These are phyloP conservation scores for Chelonoidis abingdonii DNA, from an alignment of 2,113 vertebrate species.

Conservation along the genomic window DNA sequence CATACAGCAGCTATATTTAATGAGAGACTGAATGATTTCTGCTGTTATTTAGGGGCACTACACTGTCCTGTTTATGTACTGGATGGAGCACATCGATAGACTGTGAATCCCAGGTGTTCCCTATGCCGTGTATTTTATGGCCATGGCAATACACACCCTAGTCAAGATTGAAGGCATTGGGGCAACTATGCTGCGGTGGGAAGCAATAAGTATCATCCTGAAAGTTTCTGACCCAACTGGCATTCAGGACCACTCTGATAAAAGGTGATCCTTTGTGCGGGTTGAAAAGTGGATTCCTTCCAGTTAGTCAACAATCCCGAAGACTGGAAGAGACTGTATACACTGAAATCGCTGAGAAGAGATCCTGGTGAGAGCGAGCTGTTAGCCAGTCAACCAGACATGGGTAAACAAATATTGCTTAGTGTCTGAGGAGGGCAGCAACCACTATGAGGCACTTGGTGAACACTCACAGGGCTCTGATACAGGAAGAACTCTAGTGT, in stretches of 20 bases:
- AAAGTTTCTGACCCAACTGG: neutral
- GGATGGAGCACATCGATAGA: too few relatives aligned
- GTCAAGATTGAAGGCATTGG: neutral
- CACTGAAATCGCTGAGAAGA: neutral
- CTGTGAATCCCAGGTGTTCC: too few relatives aligned
- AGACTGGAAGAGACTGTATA: neutral
- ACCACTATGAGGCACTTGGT: neutral
- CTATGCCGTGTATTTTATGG: too few relatives aligned
- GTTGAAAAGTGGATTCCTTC: neutral
- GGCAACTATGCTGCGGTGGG: rapidly evolving
- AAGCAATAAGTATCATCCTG: neutral
- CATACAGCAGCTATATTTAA: too few relatives aligned
- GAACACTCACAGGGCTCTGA: too few relatives aligned
- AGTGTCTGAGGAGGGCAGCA: neutral
- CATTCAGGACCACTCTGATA: neutral
- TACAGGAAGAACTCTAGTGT: too few relatives aligned
- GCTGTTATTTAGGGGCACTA: too few relatives aligned
- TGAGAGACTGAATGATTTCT: too few relatives aligned
- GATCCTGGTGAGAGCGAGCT: neutral
- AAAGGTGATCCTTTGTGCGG: neutral
- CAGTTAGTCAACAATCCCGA: neutral
- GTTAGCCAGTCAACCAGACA: neutral
- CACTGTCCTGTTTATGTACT: too few relatives aligned
- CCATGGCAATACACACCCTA: neutral
- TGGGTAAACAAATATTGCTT: neutral